phyloP scores from a whole-genome alignment of 2,888 invertebrate species.

The Vandiemenella viatica region DNA sequence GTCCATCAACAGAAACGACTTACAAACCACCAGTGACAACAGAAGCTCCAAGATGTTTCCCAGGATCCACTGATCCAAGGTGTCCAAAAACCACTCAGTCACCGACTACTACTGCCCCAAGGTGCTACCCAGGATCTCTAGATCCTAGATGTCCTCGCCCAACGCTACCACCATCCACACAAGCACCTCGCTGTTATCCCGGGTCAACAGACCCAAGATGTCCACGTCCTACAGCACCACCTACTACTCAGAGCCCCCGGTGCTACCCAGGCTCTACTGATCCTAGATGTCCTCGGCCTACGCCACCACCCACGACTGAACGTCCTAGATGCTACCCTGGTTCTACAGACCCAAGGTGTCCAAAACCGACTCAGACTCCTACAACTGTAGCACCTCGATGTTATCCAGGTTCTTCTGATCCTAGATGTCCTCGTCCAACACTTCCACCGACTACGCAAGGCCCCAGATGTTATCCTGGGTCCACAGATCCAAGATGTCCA shows the following conservation, averaged over 20 bases:
- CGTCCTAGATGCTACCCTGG: slow-evolving; percentile 23
- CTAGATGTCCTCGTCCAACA: slow-evolving; percentile 20
- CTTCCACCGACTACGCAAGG: not conserved
- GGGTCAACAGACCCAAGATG: slow-evolving; percentile 16
- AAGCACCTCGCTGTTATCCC: slow-evolving; percentile 18
- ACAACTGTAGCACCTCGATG: slow-evolving; percentile 15
- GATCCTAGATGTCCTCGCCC: slow-evolving; percentile 24
- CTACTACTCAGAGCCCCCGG: slow-evolving; percentile 10
- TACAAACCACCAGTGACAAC: not conserved
- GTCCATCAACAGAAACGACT: slow-evolving; percentile 24
- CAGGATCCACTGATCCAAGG: slow-evolving; percentile 11
- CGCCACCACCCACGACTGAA: slow-evolving; percentile 18
- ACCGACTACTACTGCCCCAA: slow-evolving; percentile 1
- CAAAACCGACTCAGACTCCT: slow-evolving; percentile 15
- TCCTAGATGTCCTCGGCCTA: slow-evolving; percentile 22
- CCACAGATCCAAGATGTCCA: slow-evolving; percentile 15
- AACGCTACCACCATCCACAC: slow-evolving; percentile 16
- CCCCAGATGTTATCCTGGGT: slow-evolving; percentile 18
- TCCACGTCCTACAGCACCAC: slow-evolving; percentile 12
- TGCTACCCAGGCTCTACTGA: slow-evolving; percentile 24
- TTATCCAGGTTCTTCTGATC: slow-evolving; percentile 25
- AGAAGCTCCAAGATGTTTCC: slow-evolving; percentile 4
- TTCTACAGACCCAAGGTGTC: slow-evolving; percentile 20
- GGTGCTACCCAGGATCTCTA: slow-evolving; percentile 10
- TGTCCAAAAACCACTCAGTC: slow-evolving; percentile 17